Evolutionary conservation across 2,888 invertebrate genomes (phyloP), one percentile per base, ranked within the genome.

Genomic region (Orthosia gothica): DNA sequence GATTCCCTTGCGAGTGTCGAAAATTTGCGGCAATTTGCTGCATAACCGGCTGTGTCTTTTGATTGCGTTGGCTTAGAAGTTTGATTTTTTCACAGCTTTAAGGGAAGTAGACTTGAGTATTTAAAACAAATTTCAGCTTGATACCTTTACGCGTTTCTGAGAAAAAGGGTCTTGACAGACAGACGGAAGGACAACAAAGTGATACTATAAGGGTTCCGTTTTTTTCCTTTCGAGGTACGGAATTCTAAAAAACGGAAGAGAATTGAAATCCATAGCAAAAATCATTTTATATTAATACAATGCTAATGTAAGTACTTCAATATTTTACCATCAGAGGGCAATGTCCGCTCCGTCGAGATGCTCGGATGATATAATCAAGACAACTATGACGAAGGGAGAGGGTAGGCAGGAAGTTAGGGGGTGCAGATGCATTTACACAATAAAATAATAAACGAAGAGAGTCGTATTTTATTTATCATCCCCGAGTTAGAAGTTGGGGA

Each of bases 301-400:
- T 79, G 57, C 64, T 67, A 68, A 83, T 79, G 45, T 26, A 61
- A 55, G 63, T n/a, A 49, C 49, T 67, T 47, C 68, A 52, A 82
- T 82, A 70, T 74, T 79, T 66, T 74, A 76, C 57, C 70, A 72
- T 54, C 70, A 67, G 57, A 72, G 87, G 71, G 80, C 87, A 85
- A 79, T 57, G 81, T 49, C 77, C 85, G 68, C 70, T 69, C 32
- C 45, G 16, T 58, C 20, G 52, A 45, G 26, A 61, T 68, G 20
- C 64, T 69, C 70, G 66, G 57, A 76, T 72, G 76, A 76, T 73
- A 73, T 57, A 64, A 82, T 82, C 74, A 74, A 81, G 75, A 65
- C 76, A 83, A 67, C 74, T 78, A 62, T 72, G 76, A 71, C 70
- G 74, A 63, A 84, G 81, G 81, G 84, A 70, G 81, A 79, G 75